These are phyloP conservation scores for Escarpia spicata DNA, from an alignment of 2,888 invertebrate genomes.

Conservation along the genomic window DNA sequence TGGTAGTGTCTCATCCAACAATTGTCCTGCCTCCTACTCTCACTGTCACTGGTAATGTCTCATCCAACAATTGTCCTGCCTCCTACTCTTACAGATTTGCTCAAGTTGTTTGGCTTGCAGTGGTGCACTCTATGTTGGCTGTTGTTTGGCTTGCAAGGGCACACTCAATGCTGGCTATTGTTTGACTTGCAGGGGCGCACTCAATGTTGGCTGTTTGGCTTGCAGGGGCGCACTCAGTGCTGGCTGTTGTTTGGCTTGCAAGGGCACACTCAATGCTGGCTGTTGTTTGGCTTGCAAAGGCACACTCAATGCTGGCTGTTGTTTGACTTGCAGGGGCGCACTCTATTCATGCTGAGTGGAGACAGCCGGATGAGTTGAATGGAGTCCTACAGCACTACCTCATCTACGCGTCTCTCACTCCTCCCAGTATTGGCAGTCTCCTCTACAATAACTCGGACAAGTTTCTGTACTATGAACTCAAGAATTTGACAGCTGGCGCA, in stretches of 20 bases:
- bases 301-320: neutral
- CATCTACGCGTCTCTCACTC: conserved; percentile 47
- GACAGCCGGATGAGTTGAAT: conserved; percentile 54
- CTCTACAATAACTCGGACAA: conserved; percentile 60
- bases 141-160: conserved; percentile 39
- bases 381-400: conserved; percentile 59
- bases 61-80: too few relatives aligned
- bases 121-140: too few relatives aligned
- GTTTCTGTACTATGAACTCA: conserved; percentile 49
- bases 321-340: conserved; percentile 42
- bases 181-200: conserved; percentile 41
- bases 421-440: conserved; percentile 42
- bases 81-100: too few relatives aligned
- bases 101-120: too few relatives aligned
- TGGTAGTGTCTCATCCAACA: too few relatives aligned
- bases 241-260: too few relatives aligned
- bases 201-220: too few relatives aligned
- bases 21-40: too few relatives aligned
- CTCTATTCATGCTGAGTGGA: conserved; percentile 54
- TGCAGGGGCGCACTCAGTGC: too few relatives aligned
- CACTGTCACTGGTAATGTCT: too few relatives aligned
- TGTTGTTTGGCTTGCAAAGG: too few relatives aligned
- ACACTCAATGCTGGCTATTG: conserved; percentile 39
- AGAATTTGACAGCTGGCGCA: conserved; percentile 55
- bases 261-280: too few relatives aligned